Percentiles rank a stretch among this genome's conserved stretches.
Evolutionary conservation across 2,113 vertebrate genomes (phyloP).

Genomic region (Tachycineta bicolor): DNA sequence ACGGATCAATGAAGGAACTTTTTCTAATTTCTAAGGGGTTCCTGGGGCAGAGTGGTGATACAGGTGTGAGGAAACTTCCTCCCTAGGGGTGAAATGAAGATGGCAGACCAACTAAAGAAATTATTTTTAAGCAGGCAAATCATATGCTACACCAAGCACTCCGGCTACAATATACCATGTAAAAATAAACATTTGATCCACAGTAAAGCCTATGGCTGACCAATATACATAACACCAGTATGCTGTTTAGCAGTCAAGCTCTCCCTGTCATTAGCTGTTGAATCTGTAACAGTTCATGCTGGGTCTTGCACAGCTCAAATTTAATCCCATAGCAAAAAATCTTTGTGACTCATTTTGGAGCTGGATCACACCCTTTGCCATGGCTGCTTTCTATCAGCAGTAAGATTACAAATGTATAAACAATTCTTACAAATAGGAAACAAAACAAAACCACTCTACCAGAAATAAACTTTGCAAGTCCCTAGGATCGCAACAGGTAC

Average conservation of each 20-base stretch:
- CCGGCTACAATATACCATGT: background rate
- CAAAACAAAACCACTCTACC: background rate
- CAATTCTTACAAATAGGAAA: background rate
- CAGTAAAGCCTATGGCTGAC: background rate
- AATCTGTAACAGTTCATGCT: background rate
- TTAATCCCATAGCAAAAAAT: background rate
- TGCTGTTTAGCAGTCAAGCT: background rate
- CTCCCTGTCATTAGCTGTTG: background rate
- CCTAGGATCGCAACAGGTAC: accelerated
- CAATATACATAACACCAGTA: background rate
- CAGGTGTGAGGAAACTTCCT: background rate
- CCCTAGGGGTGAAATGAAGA: background rate
- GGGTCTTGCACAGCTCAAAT: background rate
- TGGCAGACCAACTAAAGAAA: background rate
- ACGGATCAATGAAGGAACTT: background rate
- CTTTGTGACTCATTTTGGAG: background rate
- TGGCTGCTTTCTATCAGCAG: background rate
- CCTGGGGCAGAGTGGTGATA: background rate
- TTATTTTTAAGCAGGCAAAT: background rate
- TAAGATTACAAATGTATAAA: constrained; percentile 20
- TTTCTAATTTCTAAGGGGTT: background rate
- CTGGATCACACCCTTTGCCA: background rate
- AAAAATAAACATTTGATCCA: background rate
- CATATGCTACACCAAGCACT: background rate
- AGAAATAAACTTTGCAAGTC: constrained; percentile 10